phyloP scores from a whole-genome alignment of 2,888 invertebrate genomes.

The Ophion ventricosus region DNA sequence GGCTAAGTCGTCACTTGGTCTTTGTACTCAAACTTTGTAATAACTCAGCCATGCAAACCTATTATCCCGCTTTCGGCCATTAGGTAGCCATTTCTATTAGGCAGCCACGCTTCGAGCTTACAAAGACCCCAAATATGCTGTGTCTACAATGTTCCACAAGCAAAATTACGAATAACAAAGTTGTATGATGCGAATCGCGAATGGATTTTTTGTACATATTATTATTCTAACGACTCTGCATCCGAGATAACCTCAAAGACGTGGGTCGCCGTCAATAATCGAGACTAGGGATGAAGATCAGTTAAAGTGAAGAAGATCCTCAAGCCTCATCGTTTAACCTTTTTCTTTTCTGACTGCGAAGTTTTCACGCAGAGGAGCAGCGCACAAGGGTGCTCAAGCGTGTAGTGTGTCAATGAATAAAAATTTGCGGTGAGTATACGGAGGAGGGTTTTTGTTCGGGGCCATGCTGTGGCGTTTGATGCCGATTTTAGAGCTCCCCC shows the following conservation, averaged over 20 bases:
- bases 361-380: conserved; percentile 60
- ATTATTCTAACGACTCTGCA: neutral
- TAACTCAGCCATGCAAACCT: no score
- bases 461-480: conserved; percentile 75
- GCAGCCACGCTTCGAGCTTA: no score
- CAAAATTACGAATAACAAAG: neutral
- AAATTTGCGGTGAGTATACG: conserved; percentile 76
- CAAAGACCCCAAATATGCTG: no score
- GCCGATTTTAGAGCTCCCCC: conserved; percentile 79
- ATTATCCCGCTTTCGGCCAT: no score
- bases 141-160: no score
- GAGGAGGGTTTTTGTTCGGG: conserved; percentile 70
- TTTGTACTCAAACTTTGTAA: no score
- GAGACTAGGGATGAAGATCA: conserved; percentile 30
- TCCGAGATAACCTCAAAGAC: neutral
- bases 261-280: neutral
- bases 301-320: conserved; percentile 33
- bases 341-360: conserved; percentile 52
- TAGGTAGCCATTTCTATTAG: no score
- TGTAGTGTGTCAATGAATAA: conserved; percentile 83
- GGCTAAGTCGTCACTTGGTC: no score
- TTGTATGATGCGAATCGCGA: neutral
- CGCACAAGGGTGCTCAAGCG: conserved; percentile 75
- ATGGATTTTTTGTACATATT: conserved; percentile 1
- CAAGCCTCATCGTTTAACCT: conserved; percentile 18